These are phyloP conservation scores for Cydia amplana DNA, from an alignment of 1,140 invertebrate species.

Conservation along the genomic window DNA sequence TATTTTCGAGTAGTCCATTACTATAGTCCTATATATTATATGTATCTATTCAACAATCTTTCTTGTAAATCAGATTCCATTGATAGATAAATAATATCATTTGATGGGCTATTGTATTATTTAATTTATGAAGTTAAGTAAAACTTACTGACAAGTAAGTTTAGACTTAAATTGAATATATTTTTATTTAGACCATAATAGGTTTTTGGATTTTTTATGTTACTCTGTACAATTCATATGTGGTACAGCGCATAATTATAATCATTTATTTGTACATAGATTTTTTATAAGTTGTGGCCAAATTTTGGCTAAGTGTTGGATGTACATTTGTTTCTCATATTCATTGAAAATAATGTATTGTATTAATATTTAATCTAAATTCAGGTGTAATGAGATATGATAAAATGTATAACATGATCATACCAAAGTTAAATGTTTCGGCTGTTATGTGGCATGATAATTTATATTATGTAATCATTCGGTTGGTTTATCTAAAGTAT, in stretches of 20 bases:
- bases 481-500: slow-evolving; percentile 11
- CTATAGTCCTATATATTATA: slow-evolving; percentile 20
- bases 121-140: slow-evolving; percentile 13
- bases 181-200: slow-evolving; percentile 37
- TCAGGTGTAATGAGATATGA: slow-evolving; percentile 5
- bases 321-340: slow-evolving; percentile 22
- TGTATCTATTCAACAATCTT: slow-evolving; percentile 21
- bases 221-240: slow-evolving; percentile 33
- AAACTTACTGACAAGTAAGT: slow-evolving; percentile 44
- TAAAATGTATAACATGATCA: slow-evolving; percentile 44
- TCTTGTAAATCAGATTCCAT: slow-evolving; percentile 25
- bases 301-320: slow-evolving; percentile 24
- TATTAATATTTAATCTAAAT: slow-evolving; percentile 23
- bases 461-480: background rate
- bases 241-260: slow-evolving; percentile 37
- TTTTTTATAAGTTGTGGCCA: slow-evolving; percentile 31
- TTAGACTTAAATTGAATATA: slow-evolving; percentile 45
- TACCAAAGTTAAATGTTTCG: slow-evolving; percentile 51
- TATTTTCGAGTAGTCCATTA: slow-evolving; percentile 11
- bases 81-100: slow-evolving; percentile 18
- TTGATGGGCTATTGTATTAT: slow-evolving; percentile 30
- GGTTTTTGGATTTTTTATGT: slow-evolving; percentile 31
- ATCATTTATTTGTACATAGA: slow-evolving; percentile 46
- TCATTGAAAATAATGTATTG: slow-evolving; percentile 20
- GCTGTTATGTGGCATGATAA: slow-evolving; percentile 40